Evolutionary conservation across 2,797 vertebrate species (phyloP).

Genomic region (Coilia nasus): DNA sequence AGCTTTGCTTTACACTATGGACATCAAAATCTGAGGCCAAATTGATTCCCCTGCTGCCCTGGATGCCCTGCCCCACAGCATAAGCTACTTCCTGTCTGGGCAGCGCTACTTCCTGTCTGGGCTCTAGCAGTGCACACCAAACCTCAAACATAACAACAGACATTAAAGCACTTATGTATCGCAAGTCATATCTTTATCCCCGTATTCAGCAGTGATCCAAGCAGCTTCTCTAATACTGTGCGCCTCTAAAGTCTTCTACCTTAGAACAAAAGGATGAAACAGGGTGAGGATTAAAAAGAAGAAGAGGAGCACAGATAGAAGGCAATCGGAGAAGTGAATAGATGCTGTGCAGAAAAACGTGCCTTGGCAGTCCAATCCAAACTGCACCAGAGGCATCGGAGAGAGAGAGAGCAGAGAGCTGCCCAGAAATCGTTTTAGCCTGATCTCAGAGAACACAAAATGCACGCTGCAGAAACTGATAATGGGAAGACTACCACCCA

Average conservation of each 20-base stretch:
- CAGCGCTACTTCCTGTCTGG: no score
- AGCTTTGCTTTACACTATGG: no score
- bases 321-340: neutral
- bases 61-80: no score
- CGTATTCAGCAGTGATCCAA: no score
- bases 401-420: neutral
- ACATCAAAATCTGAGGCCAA: no score
- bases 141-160: no score
- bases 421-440: neutral
- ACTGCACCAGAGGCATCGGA: neutral
- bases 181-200: no score
- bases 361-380: neutral
- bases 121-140: no score
- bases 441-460: neutral
- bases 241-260: neutral
- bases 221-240: no score
- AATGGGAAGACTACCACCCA: constrained; percentile 3
- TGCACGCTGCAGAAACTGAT: neutral
- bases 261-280: neutral
- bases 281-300: neutral
- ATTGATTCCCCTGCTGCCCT: no score
- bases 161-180: no score
- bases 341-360: neutral
- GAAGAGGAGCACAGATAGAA: neutral
- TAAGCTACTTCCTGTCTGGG: no score